Conservation (phyloP, 2,113 vertebrate species). For the Ursus arctos region DNA sequence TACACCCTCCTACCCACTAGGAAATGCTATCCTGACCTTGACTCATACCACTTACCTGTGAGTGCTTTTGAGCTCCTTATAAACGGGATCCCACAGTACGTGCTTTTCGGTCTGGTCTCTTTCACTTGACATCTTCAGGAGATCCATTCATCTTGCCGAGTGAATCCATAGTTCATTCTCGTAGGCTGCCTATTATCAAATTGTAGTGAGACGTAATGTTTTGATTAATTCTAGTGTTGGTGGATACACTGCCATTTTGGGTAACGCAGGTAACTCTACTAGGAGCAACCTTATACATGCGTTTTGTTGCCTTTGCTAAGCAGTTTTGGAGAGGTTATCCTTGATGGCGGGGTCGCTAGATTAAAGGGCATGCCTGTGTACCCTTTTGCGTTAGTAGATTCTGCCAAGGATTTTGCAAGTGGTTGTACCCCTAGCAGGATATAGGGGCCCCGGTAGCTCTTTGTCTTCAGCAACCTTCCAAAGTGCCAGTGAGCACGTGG, state of each 20-base stretch:
- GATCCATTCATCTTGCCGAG: neutral
- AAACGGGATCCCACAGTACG: accelerated
- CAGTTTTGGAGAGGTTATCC: neutral
- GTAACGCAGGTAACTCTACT: accelerated
- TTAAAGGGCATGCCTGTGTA: neutral
- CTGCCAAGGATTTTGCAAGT: neutral
- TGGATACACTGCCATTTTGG: neutral
- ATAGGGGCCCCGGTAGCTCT: no score
- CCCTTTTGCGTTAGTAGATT: neutral
- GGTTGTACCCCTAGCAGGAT: neutral
- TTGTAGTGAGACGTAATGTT: accelerated
- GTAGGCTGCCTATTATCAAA: no score
- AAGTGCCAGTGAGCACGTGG: accelerated
- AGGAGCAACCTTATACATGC: no score
- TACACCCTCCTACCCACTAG: neutral
- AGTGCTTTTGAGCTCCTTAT: neutral
- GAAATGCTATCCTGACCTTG: no score
- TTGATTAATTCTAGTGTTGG: neutral
- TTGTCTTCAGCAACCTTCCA: neutral
- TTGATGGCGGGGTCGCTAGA: neutral
- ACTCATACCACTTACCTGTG: no score
- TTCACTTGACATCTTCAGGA: neutral
- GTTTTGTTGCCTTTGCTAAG: neutral
- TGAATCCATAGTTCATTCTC: no score
- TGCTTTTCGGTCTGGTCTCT: neutral